Evolutionary conservation across 2,888 invertebrate species (phyloP), one percentile per base, ranked within the genome.

Genomic region (Clivina fossor): DNA sequence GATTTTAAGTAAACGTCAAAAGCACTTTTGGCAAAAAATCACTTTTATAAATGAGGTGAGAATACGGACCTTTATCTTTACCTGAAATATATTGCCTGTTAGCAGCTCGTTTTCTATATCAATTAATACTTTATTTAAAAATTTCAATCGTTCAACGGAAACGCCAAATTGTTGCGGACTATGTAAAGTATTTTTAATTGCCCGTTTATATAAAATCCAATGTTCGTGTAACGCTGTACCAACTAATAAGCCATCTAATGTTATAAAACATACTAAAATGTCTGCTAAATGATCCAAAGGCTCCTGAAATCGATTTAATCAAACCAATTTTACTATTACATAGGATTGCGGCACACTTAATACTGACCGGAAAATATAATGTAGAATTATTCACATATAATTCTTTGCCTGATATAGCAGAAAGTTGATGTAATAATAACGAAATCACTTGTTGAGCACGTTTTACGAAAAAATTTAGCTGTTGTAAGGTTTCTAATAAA

Each of bases 131-230:
- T 83, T 85, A 64, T 84, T 82, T 61, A 93, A 79, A 3, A 83
- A 83, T 59, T 79, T 76, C 4, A 90, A 73, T 66, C 84, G 83
- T 5, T 82, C 79, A 62, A 80, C 74, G 41, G 80, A 71, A 43
- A 86, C 71, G 57, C 80, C 76, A 66, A 85, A 79, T 68, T 80
- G 78, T 24, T 79, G 71, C 22, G 84, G 80, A 68, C 83, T 83
- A 60, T 84, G 82, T 51, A 81, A 76, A 22, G 87, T 80, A 22
- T 84, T 82, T 62, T 84, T 83, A 1, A 93, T 75, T 67, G 84
- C 83, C 71, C 88, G 82, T 67, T 85, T 82, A 67, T 91, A 94
- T 20, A 83, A 77, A 48, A 80, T 80, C 92, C 93, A 94, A 68
- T 88, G 88, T 48, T 80, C 75, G 40, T 85, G 75, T 1, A 78